phyloP scores from a whole-genome alignment of 2,113 vertebrate genomes.

The Psittacus erithacus region DNA sequence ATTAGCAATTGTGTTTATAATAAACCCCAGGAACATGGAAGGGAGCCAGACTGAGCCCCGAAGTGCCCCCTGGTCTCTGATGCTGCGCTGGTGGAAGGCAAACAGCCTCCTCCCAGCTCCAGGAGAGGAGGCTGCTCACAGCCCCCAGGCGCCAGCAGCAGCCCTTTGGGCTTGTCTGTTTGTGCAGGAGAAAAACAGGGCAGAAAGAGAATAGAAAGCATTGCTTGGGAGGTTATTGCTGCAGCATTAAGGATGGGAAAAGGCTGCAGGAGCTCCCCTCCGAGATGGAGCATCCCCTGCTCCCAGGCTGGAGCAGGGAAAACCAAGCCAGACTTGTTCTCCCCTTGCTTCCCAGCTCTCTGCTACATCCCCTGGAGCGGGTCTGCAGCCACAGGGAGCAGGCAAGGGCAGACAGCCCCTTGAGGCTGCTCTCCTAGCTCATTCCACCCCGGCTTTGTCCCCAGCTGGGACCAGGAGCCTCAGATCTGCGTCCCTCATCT shows the following conservation, averaged over 20 bases:
- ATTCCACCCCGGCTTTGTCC: neutral
- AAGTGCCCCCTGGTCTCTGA: neutral
- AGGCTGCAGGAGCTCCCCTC: neutral
- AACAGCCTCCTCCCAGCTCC: neutral
- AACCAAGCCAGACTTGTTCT: neutral
- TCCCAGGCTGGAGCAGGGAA: neutral
- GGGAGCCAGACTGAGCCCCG: neutral
- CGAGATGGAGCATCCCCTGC: neutral
- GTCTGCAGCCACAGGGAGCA: neutral
- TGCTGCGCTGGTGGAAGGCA: neutral
- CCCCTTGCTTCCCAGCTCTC: neutral
- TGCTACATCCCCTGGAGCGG: fast-evolving
- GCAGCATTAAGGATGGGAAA: neutral
- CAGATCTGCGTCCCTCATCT: neutral
- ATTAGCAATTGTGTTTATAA: neutral
- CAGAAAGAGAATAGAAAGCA: neutral
- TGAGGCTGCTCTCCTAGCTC: neutral
- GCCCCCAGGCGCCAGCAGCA: neutral
- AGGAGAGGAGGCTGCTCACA: neutral
- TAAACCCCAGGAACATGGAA: neutral
- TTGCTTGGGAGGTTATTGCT: neutral
- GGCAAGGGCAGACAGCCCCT: neutral
- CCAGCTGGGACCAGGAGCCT: neutral
- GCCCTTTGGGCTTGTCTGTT: neutral
- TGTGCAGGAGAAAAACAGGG: neutral